phyloP scores from a whole-genome alignment of 2,797 vertebrate genomes.

The Schizothorax lantsangensis region DNA sequence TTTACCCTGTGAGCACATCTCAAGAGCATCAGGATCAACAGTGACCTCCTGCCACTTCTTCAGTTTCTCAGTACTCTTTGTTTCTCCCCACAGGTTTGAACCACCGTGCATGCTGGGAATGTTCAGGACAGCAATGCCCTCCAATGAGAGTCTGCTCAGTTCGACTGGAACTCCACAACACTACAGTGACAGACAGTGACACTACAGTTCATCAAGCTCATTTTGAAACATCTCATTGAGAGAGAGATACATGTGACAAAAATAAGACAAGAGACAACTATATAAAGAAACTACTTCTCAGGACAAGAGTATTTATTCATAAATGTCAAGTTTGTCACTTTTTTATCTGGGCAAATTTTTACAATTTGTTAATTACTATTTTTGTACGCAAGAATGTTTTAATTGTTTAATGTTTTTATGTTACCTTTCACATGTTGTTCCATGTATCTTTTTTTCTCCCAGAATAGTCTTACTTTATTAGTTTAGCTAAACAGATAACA shows the following conservation, averaged over 20 bases:
- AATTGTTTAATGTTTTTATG: neutral
- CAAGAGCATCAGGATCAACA: slow-evolving; percentile 84
- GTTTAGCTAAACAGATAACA: neutral
- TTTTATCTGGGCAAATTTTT: neutral
- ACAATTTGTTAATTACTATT: neutral
- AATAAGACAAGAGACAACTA: neutral
- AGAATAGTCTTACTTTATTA: neutral
- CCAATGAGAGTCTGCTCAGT: slow-evolving; percentile 79
- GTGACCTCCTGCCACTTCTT: slow-evolving; percentile 75
- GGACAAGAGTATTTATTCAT: neutral
- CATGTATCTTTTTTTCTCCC: neutral
- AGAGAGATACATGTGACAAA: neutral
- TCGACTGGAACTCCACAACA: slow-evolving; percentile 84
- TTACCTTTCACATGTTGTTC: neutral
- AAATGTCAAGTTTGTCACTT: neutral
- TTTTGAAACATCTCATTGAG: neutral
- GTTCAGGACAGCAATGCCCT: slow-evolving; percentile 91
- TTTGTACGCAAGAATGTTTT: neutral
- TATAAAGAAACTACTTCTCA: neutral
- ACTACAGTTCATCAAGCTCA: neutral
- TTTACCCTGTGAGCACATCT: slow-evolving; percentile 86
- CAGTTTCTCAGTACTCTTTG: slow-evolving; percentile 80
- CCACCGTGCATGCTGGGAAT: slow-evolving; percentile 94
- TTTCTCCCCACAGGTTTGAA: slow-evolving; percentile 94
- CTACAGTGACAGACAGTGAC: slow-evolving; percentile 66